Conservation (phyloP, 2,113 vertebrate genomes). For the Elanoides forficatus region DNA sequence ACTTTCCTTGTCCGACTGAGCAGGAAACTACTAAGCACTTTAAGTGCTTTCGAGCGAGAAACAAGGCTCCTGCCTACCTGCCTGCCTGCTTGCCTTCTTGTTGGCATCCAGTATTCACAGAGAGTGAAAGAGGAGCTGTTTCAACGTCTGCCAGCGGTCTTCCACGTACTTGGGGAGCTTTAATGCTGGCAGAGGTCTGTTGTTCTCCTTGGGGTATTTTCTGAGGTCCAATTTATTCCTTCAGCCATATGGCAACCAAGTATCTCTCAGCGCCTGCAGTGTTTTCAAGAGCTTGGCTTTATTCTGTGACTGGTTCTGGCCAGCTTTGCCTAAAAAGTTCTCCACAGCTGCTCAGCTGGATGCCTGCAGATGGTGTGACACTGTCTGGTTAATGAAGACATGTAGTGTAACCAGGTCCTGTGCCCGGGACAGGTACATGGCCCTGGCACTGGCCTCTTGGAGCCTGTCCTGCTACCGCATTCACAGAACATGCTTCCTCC, state of each 20-base stretch:
- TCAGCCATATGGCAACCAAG: neutral
- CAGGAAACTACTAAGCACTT: neutral
- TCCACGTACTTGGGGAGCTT: neutral
- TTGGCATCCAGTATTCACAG: neutral
- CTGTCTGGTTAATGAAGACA: neutral
- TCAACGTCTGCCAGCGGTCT: neutral
- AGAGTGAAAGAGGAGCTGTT: neutral
- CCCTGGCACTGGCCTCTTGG: accelerated
- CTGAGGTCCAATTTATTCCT: neutral
- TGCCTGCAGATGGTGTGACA: neutral
- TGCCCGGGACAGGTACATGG: accelerated
- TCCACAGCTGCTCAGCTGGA: neutral
- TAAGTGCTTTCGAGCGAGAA: neutral
- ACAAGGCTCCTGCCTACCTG: neutral
- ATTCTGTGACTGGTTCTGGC: neutral
- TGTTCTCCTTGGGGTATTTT: neutral
- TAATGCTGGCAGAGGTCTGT: neutral
- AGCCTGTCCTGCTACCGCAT: neutral
- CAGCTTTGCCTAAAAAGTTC: neutral
- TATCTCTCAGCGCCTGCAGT: neutral
- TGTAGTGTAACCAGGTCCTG: accelerated
- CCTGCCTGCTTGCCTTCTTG: neutral
- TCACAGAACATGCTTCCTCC: neutral
- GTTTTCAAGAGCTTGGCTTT: neutral
- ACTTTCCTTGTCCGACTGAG: neutral